A percentile compares a stretch with the other conserved stretches of the same genome.
Conservation (phyloP, 2,113 vertebrate genomes). For the Procavia capensis region DNA sequence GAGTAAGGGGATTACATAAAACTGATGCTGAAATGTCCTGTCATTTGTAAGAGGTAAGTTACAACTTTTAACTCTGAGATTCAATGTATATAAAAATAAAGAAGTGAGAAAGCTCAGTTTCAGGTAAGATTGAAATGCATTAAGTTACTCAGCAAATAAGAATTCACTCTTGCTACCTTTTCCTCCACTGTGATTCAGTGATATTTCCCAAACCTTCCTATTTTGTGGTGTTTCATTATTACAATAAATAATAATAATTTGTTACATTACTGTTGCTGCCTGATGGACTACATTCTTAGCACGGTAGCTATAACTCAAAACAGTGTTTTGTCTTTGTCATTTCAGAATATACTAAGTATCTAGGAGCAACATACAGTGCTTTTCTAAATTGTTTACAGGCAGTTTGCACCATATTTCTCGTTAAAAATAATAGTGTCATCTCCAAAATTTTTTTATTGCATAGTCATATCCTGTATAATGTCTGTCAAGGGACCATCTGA, state of each 20-base stretch:
- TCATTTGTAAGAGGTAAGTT: not conserved
- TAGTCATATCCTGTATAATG: not conserved
- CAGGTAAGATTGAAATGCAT: not conserved
- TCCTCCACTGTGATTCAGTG: not conserved
- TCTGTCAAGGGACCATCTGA: no score
- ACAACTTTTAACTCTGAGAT: constrained; percentile 30
- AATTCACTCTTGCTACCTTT: not conserved
- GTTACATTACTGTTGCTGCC: not conserved
- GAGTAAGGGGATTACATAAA: constrained; percentile 5
- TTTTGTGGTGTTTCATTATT: constrained; percentile 27
- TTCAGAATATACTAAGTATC: constrained; percentile 40
- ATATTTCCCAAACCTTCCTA: not conserved
- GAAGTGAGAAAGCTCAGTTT: not conserved
- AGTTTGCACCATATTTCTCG: not conserved
- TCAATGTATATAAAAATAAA: not conserved
- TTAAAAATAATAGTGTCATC: not conserved
- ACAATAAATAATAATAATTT: not conserved
- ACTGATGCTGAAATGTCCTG: not conserved
- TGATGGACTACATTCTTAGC: not conserved
- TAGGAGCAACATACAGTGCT: not conserved
- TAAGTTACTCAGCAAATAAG: constrained; percentile 25
- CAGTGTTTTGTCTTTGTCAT: constrained; percentile 21
- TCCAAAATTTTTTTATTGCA: not conserved
- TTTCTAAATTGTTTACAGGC: not conserved
- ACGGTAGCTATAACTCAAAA: not conserved